phyloP scores from a whole-genome alignment of 2,113 vertebrate species.

The Pseudorhombus dupliciocellatus region DNA sequence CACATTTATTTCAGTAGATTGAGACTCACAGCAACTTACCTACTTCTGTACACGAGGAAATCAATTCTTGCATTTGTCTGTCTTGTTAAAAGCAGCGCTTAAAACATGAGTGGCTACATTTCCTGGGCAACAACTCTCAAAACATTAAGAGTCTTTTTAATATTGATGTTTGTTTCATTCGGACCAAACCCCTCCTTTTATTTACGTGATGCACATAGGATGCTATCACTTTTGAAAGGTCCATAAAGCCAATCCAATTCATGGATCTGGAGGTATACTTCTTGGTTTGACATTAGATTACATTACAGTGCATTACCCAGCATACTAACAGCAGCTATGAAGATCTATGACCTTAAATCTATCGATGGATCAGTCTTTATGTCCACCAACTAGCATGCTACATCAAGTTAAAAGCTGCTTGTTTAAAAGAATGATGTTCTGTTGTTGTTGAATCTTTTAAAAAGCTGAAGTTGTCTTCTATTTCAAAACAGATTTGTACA shows the following conservation, averaged over 20 bases:
- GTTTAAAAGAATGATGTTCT: too few relatives aligned
- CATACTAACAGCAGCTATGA: too few relatives aligned
- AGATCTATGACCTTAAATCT: too few relatives aligned
- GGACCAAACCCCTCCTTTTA: conserved; percentile 1
- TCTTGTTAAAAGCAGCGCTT: background rate
- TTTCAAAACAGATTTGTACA: too few relatives aligned
- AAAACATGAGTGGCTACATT: background rate
- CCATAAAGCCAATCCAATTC: conserved; percentile 11
- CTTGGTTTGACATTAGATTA: too few relatives aligned
- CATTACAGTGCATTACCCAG: too few relatives aligned
- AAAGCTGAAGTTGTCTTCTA: too few relatives aligned
- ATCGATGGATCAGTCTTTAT: too few relatives aligned
- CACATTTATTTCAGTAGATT: too few relatives aligned
- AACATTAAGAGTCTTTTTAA: background rate
- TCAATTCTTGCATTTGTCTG: background rate
- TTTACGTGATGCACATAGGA: conserved; percentile 6
- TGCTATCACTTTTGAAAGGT: conserved; percentile 15
- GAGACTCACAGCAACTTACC: background rate
- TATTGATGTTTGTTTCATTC: conserved; percentile 1
- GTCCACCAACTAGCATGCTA: too few relatives aligned
- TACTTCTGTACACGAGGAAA: background rate
- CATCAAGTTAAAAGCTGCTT: too few relatives aligned
- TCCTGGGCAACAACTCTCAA: background rate
- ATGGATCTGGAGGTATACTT: conserved; percentile 8
- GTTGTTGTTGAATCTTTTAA: too few relatives aligned